Evolutionary conservation across 2,113 vertebrate genomes (phyloP), one percentile per base, ranked within the genome.

Genomic region (Sylvia atricapilla): DNA sequence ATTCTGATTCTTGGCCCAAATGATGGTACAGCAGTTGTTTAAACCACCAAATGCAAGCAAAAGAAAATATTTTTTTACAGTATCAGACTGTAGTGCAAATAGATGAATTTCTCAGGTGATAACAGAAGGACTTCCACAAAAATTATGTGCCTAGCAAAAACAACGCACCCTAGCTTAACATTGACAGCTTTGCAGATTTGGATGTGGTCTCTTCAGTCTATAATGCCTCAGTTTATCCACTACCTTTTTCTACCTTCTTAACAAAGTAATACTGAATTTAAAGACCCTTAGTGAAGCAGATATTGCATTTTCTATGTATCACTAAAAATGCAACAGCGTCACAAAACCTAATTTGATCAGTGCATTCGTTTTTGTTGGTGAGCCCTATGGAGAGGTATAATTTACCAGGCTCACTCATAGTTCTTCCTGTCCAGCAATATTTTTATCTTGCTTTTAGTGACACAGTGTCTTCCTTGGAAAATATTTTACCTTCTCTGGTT

Each of bases 401-500:
- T 46, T 77, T 89, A n/a, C 33, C 46, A 89, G 68, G 31, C 60
- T 81, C 31, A 23, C 23, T 72, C 73, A 52, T 18, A 72, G 33
- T 49, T 86, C 69, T 72, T 50, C 44, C 33, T 82, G 35, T n/a
- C 33, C 55, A 35, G 44, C 20, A 53, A 16, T n/a, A 35, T 24
- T 86, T 85, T 84, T 30, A 63, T 66, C 59, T 76, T 70, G 23
- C 43, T 77, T 66, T 90, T 68, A 77, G 53, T 35, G 33, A 73
- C 46, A 60, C 10, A 62, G 15, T 62, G 27, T 80, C 89, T 85
- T 67, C 31, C 12, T 28, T 19, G 59, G 39, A 56, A 63, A 28
- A 31, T 37, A 18, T 46, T 93, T 86, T 94, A 99, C 99, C 99
- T 99, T 94, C 99, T 99, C 94, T 99, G 99, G 31, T 98, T 95